Evolutionary conservation across 2,797 vertebrate species (phyloP), one percentile per base, ranked within the genome.

Genomic region (Spinus olivaceus): DNA sequence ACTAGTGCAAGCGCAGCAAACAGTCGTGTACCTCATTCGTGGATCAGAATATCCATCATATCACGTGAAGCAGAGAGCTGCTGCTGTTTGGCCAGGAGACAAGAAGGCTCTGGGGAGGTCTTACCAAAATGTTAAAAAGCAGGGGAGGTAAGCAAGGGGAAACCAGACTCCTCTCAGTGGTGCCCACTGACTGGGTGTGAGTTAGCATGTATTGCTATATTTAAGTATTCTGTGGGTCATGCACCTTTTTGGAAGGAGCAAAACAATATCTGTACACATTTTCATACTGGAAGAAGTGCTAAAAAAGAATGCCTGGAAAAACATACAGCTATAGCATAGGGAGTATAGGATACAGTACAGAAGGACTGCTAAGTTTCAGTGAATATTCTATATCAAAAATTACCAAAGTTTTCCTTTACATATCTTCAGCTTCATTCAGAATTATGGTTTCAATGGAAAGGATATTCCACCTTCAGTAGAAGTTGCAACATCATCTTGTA

Each of bases 21-120:
- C 8, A 35, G 8, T 20, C 8, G 1, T 5, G n/a, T 14, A 50
- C 32, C 11, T 54, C 5, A 8, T 14, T 7, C 23, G 56, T 1
- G 16, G 17, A 49, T 32, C 1, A 4, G 19, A 82, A 57, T 3
- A 33, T 60, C 8, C 8, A 20, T 35, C 12, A 1, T 8, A 37
- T 6, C 50, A 59, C 35, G 28, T 2, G 1, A 42, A 78, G 50
- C 49, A 86, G 57, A 95, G 15, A 83, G 13, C 24, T 67, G 24
- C 4, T 3, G 2, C 33, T 65, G 6, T 23, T 90, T 60, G 24
- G 20, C 5, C 14, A 53, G 21, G 30, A 82, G 42, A 56, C 35
- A 32, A 59, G 30, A 59, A 56, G 54, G 22, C 15, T 83, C 53
- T 49, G 12, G 4, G 35, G 8, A 32, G 3, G 3, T 49, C 32